Conservation (phyloP, 2,113 vertebrate species). For the Sinocyclocheilus grahami region DNA sequence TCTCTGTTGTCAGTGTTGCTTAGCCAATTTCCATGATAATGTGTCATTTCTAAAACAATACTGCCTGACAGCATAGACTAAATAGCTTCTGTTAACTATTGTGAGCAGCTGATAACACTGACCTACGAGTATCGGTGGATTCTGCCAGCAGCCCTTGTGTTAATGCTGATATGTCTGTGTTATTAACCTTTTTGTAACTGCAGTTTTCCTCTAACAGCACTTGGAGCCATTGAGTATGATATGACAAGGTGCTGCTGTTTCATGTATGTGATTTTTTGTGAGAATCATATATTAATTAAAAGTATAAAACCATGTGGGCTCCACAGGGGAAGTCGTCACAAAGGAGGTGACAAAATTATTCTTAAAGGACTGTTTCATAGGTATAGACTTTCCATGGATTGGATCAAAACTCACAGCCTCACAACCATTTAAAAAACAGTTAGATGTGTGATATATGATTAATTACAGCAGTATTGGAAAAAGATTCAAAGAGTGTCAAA, state of each 20-base stretch:
- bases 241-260: not conserved
- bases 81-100: conserved; percentile 22
- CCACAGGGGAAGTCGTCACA: no score
- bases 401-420: no score
- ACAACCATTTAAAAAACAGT: not conserved
- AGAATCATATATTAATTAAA: not conserved
- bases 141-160: not conserved
- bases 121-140: not conserved
- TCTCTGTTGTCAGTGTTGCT: not conserved
- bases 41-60: conserved; percentile 20
- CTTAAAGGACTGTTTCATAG: no score
- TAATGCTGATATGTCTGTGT: not conserved
- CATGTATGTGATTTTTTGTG: not conserved
- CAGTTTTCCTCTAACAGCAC: not conserved
- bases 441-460: not conserved
- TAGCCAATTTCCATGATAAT: conserved; percentile 53
- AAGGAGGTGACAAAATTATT: no score
- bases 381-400: no score
- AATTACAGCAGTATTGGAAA: no score
- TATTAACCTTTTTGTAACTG: not conserved
- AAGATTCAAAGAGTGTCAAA: no score
- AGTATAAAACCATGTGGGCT: no score
- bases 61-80: conserved; percentile 20
- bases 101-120: not conserved
- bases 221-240: not conserved